phyloP scores from a whole-genome alignment of 2,797 vertebrate genomes.

The Parambassis ranga region DNA sequence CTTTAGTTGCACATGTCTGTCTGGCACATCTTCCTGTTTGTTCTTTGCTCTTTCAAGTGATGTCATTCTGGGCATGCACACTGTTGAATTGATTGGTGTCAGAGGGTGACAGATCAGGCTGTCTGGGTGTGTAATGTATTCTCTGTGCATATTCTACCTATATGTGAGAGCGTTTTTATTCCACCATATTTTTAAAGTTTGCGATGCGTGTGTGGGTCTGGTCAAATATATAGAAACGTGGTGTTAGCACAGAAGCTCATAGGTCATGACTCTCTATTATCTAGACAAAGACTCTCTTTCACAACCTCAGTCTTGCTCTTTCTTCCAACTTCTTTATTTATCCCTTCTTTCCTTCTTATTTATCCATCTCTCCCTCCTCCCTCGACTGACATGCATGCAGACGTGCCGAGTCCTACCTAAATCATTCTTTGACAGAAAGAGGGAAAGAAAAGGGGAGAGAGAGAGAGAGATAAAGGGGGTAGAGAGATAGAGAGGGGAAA shows the following conservation, averaged over 20 bases:
- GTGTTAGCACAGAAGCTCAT: slow-evolving; percentile 12
- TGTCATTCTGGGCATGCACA: slow-evolving; percentile 33
- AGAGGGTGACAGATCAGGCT: slow-evolving; percentile 39
- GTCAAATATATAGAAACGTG: slow-evolving; percentile 20
- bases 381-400: slow-evolving; percentile 48
- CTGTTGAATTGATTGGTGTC: slow-evolving; percentile 45
- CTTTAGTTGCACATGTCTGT: neutral
- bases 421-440: slow-evolving; percentile 80
- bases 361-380: slow-evolving; percentile 61
- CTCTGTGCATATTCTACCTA: slow-evolving; percentile 34
- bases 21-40: slow-evolving; percentile 4
- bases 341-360: slow-evolving; percentile 56
- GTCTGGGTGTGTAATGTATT: slow-evolving; percentile 45
- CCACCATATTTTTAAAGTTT: neutral
- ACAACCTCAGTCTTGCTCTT: slow-evolving; percentile 43
- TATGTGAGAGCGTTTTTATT: neutral
- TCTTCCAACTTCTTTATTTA: slow-evolving; percentile 59
- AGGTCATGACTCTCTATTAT: slow-evolving; percentile 49
- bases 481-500: slow-evolving; percentile 60
- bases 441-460: slow-evolving; percentile 64
- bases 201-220: slow-evolving; percentile 9
- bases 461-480: slow-evolving; percentile 67
- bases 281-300: slow-evolving; percentile 50
- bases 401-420: slow-evolving; percentile 70
- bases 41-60: slow-evolving; percentile 33